Base-by-base conservation (phyloP, 2,888 invertebrate genomes). In the Capitulum mitella region DNA sequence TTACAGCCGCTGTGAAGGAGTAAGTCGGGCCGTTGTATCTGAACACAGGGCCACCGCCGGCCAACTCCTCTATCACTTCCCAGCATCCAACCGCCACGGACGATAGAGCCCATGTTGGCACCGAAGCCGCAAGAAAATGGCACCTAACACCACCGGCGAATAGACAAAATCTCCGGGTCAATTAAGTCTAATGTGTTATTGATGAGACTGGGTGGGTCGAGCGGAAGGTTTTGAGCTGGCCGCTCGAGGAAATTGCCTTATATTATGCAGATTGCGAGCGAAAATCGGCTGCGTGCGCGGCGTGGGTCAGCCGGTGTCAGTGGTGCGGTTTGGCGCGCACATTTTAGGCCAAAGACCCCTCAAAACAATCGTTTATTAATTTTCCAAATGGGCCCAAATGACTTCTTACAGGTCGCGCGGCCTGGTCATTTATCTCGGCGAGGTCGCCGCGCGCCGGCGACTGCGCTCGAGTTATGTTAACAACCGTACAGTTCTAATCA, bases 361-460 rank as follows among this genome's bases (percentile, higher is more conserved):
- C 61, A 61, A 61, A 61, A 61, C 61, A 61, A 61, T 61, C 61
- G 61, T 61, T 61, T 61, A 61, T 61, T 61, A 61, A 61, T 61
- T 61, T 61, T 61, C 61, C 61, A 61, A 61, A 61, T 61, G 32
- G 61, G 16, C 61, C 61, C 16, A 61, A 61, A 61, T 61, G 61
- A 61, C 61, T 61, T 61, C 61, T 61, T 61, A 61, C 61, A 8
- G 61, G 61, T 32, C 3, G 32, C 29, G 32, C n/a, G 16, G 61
- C 61, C 22, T 6, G 61, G 61, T 32, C 61, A n/a, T 61, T 61
- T 61, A 61, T 61, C 61, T 61, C 61, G 14, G 14, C n/a, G 61
- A n/a, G 61, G 32, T 61, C 61, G 16, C 5, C 32, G 12, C 32
- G 16, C 32, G 32, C 61, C 61, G 32, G 61, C 61, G 22, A 51